A percentile compares a stretch with the other conserved stretches of the same genome.
These are phyloP conservation scores for Myxocyprinus asiaticus DNA, from an alignment of 2,113 vertebrate genomes.

Conservation along the genomic window DNA sequence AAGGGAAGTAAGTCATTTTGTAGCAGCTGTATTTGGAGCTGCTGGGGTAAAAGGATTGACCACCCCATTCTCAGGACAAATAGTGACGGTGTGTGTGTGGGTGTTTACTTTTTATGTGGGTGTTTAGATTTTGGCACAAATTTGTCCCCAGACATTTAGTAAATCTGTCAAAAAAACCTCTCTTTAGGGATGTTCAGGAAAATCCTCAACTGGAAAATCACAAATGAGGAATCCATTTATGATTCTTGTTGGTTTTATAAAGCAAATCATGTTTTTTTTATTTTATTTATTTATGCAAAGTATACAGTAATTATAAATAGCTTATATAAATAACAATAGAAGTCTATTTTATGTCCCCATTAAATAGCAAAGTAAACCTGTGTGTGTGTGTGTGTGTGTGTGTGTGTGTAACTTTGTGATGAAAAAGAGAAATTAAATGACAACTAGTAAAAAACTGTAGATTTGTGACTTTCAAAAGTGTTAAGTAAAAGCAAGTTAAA, in stretches of 20 bases:
- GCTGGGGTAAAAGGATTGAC: slow-evolving; percentile 56
- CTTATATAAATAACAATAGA: slow-evolving; percentile 4
- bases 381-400: background rate
- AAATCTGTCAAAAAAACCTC: too few species aligned
- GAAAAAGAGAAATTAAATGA: slow-evolving; percentile 2
- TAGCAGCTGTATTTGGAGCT: slow-evolving; percentile 70
- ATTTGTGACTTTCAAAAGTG: slow-evolving; percentile 36
- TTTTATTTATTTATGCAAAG: too few species aligned
- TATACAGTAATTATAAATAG: background rate
- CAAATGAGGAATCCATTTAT: too few species aligned
- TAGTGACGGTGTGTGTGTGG: slow-evolving; percentile 12
- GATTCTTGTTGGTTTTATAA: too few species aligned
- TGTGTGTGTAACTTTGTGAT: slow-evolving; percentile 11
- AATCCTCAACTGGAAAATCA: too few species aligned
- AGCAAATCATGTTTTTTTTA: too few species aligned
- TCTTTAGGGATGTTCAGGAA: too few species aligned
- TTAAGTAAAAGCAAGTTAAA: slow-evolving; percentile 30
- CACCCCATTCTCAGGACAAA: slow-evolving; percentile 53
- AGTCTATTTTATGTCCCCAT: too few species aligned
- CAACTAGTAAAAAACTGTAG: background rate
- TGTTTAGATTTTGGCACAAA: background rate
- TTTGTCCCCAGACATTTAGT: too few species aligned
- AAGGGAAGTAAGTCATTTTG: slow-evolving; percentile 46
- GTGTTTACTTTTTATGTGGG: background rate
- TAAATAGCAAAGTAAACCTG: too few species aligned